Evolutionary conservation across 2,888 invertebrate genomes (phyloP), one percentile per base, ranked within the genome.

Genomic region (Pterobdella sp.): DNA sequence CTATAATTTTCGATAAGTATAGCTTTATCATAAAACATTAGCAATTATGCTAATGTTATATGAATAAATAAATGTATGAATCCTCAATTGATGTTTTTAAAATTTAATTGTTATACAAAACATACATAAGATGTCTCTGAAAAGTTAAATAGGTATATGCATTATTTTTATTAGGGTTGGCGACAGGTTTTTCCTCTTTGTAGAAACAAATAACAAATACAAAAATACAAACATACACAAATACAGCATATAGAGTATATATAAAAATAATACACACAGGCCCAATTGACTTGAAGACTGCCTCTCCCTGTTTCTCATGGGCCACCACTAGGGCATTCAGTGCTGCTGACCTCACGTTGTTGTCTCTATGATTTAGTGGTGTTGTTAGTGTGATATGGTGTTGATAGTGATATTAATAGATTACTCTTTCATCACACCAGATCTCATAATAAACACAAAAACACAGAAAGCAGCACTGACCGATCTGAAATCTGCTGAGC

Each of bases 291-390:
- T 94, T 94, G 85, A 90, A 93, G 0, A 96, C 87, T 82, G 88
- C 90, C 79, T 97, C 97, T 0, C 95, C 95, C 76, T 93, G 90
- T 42, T 93, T 87, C 84, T 90, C 90, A 84, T 92, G 95, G 0
- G 92, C 94, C 78, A 90, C 89, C 0, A 95, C 91, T 72, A 95
- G 89, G 79, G 93, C 92, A 86, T 96, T 97, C 70, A 98, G 87
- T 0, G 97, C 95, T 0, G 95, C 94, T 81, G 92, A 95, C 67
- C 98, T 88, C 63, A 98, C 97, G 1, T 91, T 89, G 84, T 94
- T 95, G 84, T 98, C 97, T 35, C 95, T 86, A 26, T 56, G 60
- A 7, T 14, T 42, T 7, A 18, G n/a, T n/a, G 4, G 60, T 3
- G n/a, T 7, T 22, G 60, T 22, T 56, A 3, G 60, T 3, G 18